These are phyloP conservation scores for Machaerirhynchus nigripectus DNA, from an alignment of 2,113 vertebrate species.

Conservation along the genomic window DNA sequence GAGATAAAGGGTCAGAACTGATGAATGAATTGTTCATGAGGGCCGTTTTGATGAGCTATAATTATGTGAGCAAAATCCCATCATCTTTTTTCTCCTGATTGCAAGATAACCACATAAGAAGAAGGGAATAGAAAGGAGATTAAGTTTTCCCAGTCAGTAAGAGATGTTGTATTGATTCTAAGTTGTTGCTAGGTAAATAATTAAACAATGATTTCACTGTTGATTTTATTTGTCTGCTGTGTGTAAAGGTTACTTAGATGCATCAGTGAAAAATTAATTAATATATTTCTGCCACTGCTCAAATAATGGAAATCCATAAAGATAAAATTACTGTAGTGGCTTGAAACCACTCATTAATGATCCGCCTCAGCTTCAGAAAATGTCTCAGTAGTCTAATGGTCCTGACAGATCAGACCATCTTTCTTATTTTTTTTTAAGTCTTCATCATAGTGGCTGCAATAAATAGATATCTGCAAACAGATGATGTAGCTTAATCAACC, in stretches of 20 bases:
- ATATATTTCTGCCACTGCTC: slow-evolving; percentile 11
- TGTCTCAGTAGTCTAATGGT: not conserved
- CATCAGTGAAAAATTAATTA: slow-evolving; percentile 64
- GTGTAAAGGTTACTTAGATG: slow-evolving; percentile 41
- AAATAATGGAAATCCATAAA: slow-evolving; percentile 31
- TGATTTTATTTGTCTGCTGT: slow-evolving; percentile 57
- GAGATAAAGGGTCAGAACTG: not conserved
- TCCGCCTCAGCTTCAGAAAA: not conserved
- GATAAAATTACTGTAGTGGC: slow-evolving; percentile 7
- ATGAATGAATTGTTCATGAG: slow-evolving; percentile 10
- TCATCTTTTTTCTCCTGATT: slow-evolving; percentile 5
- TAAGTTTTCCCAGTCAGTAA: not conserved
- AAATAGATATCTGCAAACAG: not conserved
- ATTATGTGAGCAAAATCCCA: not conserved
- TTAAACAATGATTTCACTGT: slow-evolving; percentile 45
- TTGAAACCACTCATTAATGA: slow-evolving; percentile 34
- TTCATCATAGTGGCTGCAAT: not conserved
- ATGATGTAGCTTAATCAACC: not conserved
- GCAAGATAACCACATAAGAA: slow-evolving; percentile 20
- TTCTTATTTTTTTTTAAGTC: not conserved
- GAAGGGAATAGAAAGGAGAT: not conserved
- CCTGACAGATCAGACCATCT: not conserved
- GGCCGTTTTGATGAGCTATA: slow-evolving; percentile 25
- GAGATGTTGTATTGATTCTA: slow-evolving; percentile 31
- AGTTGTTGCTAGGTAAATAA: slow-evolving; percentile 61